Evolutionary conservation across 2,888 invertebrate species (phyloP), one percentile per base, ranked within the genome.

Genomic region (Antitype chi): DNA sequence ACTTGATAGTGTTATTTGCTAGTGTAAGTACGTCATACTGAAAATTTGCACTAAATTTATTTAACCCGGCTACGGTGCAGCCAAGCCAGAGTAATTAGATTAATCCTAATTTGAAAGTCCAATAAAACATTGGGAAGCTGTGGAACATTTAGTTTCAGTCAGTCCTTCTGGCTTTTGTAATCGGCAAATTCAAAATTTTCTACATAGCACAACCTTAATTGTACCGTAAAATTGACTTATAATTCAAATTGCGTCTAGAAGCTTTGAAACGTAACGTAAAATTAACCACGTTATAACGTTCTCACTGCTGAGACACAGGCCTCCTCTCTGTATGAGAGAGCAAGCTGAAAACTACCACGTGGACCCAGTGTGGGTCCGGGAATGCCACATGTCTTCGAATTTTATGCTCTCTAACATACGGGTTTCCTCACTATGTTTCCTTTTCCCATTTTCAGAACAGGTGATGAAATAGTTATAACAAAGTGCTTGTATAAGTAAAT

Each of bases 1-100:
- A 13, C 1, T 59, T 63, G 11, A 66, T n/a, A 20, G 17, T 66
- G 69, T 81, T 43, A 73, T 66, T 57, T n/a, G 74, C 68, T 63
- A 60, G 4, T 43, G 55, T 3, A 53, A 64, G 49, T 38, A 32
- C 5, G 23, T 28, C 7, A 15, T 38, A 17, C 23, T 52, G 20
- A 47, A 55, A 59, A 25, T 25, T 72, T 49, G 7, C 8, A 43
- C 11, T 9, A 17, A 2, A 38, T 43, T 23, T 0, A 5, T 72
- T 43, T 47, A 32, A 17, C 17, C 17, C 8, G 13, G 68, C 23
- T 17, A 68, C 11, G 20, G 9, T 0, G 15, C 23, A 17, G 11
- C 17, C 28, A 47, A 67, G n/a, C 17, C 17, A n/a, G 4, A 7
- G 7, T 47, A 17, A 20, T 17, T 25, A 17, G 20, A 23, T 66